phyloP scores from a whole-genome alignment of 2,888 invertebrate genomes.

The Chaetoderma sp. region DNA sequence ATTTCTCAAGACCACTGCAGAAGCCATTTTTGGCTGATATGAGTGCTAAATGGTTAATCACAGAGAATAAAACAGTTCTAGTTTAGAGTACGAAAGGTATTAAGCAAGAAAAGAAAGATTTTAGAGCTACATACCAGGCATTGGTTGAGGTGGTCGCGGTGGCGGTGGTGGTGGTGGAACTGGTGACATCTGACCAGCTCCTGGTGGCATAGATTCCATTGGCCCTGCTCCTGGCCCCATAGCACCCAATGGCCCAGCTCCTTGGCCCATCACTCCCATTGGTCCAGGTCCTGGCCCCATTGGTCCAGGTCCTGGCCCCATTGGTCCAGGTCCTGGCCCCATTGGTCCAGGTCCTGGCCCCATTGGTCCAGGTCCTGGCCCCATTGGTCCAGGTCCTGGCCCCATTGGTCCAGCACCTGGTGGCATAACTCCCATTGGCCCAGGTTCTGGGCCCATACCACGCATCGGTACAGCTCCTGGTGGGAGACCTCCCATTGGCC shows the following conservation, averaged over 20 bases:
- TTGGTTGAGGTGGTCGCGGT: conserved; percentile 79
- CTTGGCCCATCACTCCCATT: conserved; percentile 25
- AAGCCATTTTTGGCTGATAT: too few species aligned
- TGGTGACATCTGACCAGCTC: conserved; percentile 28
- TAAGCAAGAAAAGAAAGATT: too few species aligned
- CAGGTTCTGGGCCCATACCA: conserved; percentile 29
- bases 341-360: conserved; percentile 20
- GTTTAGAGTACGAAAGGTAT: too few species aligned
- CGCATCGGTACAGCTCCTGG: conserved; percentile 9
- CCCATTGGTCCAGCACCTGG: conserved; percentile 34
- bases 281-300: conserved; percentile 24
- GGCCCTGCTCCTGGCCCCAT: conserved; percentile 29
- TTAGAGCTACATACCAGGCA: too few species aligned
- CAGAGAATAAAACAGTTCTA: too few species aligned
- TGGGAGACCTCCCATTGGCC: conserved; percentile 34
- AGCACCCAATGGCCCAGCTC: conserved; percentile 15
- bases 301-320: conserved; percentile 24
- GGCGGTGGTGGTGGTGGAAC: conserved; percentile 70
- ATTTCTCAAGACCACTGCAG: too few species aligned
- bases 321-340: conserved; percentile 2
- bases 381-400: too few species aligned
- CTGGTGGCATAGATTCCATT: conserved; percentile 31
- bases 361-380: too few species aligned
- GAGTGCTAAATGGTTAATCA: too few species aligned
- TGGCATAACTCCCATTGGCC: conserved; percentile 10